A percentile compares a stretch with the other conserved stretches of the same genome.
Conservation (phyloP, 2,797 vertebrate species). For the Decapterus maruadsi region DNA sequence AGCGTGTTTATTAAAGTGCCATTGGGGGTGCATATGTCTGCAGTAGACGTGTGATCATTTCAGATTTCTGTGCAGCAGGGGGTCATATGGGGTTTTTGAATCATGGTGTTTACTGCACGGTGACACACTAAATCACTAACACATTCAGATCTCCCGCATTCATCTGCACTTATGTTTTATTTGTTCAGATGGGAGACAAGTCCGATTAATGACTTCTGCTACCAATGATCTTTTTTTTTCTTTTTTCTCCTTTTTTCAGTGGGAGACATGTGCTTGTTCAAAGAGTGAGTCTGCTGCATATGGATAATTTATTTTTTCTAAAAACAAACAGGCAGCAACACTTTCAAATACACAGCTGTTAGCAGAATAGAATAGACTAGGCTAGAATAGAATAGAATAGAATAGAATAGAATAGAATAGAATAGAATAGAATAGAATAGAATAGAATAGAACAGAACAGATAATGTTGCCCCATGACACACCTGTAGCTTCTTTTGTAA, state of each 20-base stretch:
- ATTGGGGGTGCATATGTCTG: constrained; percentile 33
- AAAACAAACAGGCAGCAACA: constrained; percentile 11
- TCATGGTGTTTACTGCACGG: constrained; percentile 66
- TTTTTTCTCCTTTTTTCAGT: constrained; percentile 18
- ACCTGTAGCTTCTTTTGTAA: constrained; percentile 26
- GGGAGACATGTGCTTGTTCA: constrained; percentile 44
- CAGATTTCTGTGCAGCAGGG: constrained; percentile 34
- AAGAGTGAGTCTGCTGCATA: constrained; percentile 16
- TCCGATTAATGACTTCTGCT: constrained; percentile 37
- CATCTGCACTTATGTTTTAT: constrained; percentile 35
- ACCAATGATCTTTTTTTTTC: constrained; percentile 28
- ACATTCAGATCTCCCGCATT: constrained; percentile 58
- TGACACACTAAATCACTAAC: constrained; percentile 68
- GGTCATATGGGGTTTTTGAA: constrained; percentile 54
- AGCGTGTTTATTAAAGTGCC: constrained; percentile 50
- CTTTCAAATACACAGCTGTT: constrained; percentile 30
- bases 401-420: constrained; percentile 20
- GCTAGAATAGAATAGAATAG: constrained; percentile 17
- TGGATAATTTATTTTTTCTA: constrained; percentile 10
- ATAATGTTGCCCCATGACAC: background rate
- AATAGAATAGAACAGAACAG: background rate
- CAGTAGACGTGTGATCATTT: constrained; percentile 29
- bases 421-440: constrained; percentile 20
- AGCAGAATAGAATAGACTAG: constrained; percentile 18
- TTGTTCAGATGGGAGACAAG: constrained; percentile 53